Conservation (phyloP, 1,140 invertebrate species). For the Daktulosphaira vitifoliae region DNA sequence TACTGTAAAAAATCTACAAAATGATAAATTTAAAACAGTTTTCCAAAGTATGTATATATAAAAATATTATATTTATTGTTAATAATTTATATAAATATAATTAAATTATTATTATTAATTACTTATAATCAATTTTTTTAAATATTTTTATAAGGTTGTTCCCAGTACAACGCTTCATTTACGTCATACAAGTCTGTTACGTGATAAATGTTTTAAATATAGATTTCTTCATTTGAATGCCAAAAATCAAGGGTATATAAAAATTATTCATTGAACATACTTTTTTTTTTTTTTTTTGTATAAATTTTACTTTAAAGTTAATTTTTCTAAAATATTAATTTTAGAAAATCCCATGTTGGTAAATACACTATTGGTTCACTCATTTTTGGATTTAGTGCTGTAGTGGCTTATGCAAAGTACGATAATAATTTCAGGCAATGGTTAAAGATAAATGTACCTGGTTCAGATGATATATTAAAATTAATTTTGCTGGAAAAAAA, state of each 20-base stretch:
- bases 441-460: conserved; percentile 57
- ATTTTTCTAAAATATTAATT: not conserved
- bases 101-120: not conserved
- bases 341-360: conserved; percentile 6
- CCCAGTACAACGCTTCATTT: not conserved
- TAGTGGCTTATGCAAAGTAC: conserved; percentile 55
- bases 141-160: not conserved
- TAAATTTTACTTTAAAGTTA: too few species aligned
- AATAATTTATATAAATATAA: not conserved
- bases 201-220: not conserved
- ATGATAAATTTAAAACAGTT: conserved; percentile 21
- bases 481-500: conserved; percentile 59
- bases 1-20: too few species aligned
- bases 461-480: conserved; percentile 56
- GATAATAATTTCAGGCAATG: conserved; percentile 57
- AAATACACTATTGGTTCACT: conserved; percentile 18
- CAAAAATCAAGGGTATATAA: not conserved
- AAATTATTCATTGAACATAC: not conserved
- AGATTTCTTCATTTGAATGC: not conserved
- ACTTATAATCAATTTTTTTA: not conserved
- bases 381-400: conserved; percentile 45
- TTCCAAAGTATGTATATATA: conserved; percentile 13
- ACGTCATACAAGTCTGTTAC: not conserved
- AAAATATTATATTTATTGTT: too few species aligned
- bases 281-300: not conserved